Evolutionary conservation across 2,888 invertebrate species (phyloP).

Genomic region (Tachina fera): DNA sequence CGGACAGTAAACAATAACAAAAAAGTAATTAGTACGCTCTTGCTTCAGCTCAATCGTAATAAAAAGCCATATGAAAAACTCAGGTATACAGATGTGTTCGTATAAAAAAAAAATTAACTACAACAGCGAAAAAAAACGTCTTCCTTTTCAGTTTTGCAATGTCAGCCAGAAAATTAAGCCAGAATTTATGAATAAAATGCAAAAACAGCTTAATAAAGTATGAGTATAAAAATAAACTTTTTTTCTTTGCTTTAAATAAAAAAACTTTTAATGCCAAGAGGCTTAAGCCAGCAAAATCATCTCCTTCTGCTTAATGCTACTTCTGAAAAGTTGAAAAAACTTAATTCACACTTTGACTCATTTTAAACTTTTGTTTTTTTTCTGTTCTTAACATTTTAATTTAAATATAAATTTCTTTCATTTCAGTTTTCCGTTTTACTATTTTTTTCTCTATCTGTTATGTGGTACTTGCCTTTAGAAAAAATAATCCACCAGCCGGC

Average conservation of each 20-base stretch:
- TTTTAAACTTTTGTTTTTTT: constrained; percentile 38
- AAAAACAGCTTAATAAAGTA: constrained; percentile 52
- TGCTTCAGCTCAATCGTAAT: constrained; percentile 63
- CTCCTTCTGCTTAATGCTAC: constrained; percentile 25
- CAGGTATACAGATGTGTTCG: constrained; percentile 48
- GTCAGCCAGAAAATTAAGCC: constrained; percentile 70
- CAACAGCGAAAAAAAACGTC: constrained; percentile 19
- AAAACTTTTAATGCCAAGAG: constrained; percentile 63
- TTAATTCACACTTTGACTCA: constrained; percentile 62
- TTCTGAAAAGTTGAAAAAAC: constrained; percentile 31
- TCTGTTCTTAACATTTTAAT: constrained; percentile 40
- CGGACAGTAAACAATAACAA: constrained; percentile 61
- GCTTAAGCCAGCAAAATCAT: constrained; percentile 50
- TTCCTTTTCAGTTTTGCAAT: constrained; percentile 62
- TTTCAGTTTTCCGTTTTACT: constrained; percentile 25
- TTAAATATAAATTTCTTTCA: constrained; percentile 39
- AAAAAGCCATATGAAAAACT: constrained; percentile 60
- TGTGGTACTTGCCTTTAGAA: constrained; percentile 85
- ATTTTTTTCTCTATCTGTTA: constrained; percentile 74
- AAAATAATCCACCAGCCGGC: constrained; percentile 93
- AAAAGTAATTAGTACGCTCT: constrained; percentile 71
- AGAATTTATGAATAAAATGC: constrained; percentile 58
- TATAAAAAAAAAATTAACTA: not conserved
- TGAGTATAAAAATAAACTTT: constrained; percentile 40
- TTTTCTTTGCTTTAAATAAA: constrained; percentile 6